Evolutionary conservation across 1,140 invertebrate species (phyloP).

Genomic region (Anoplolepis gracilipes): DNA sequence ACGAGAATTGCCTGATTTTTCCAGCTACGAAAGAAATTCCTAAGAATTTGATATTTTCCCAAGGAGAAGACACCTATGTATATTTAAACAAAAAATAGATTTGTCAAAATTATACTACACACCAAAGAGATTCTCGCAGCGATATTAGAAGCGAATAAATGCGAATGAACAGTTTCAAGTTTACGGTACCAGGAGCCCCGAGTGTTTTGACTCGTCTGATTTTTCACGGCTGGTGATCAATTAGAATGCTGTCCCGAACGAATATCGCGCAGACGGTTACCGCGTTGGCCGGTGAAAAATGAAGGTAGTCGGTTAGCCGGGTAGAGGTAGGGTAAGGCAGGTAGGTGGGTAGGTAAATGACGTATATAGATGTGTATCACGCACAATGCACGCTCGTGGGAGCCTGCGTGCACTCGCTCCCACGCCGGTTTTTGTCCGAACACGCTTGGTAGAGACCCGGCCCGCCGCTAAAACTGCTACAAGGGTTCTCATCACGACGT

Average conservation of each 20-base stretch:
- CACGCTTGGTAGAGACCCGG: slow-evolving; percentile 69
- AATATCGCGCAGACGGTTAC: slow-evolving; percentile 3
- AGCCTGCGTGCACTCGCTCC: slow-evolving; percentile 82
- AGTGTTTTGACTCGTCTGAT: slow-evolving; percentile 20
- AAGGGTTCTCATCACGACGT: slow-evolving; percentile 79
- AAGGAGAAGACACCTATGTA: too few species aligned
- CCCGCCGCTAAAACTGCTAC: slow-evolving; percentile 77
- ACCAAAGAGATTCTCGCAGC: not conserved
- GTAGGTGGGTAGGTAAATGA: slow-evolving; percentile 82
- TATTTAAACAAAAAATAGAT: not conserved
- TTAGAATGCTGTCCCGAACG: slow-evolving; percentile 21
- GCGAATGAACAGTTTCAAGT: not conserved
- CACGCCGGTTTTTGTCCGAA: slow-evolving; percentile 82
- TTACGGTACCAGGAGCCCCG: not conserved
- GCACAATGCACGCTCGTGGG: slow-evolving; percentile 83
- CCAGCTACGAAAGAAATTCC: too few species aligned
- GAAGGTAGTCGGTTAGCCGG: slow-evolving; percentile 69
- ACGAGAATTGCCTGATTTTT: too few species aligned
- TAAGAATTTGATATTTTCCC: too few species aligned
- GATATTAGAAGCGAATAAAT: not conserved
- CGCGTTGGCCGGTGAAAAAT: slow-evolving; percentile 69
- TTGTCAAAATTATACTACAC: not conserved
- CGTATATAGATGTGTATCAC: slow-evolving; percentile 82
- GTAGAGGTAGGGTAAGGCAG: slow-evolving; percentile 63
- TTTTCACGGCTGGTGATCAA: slow-evolving; percentile 47